Base-by-base conservation (phyloP, 1,140 invertebrate species). In the Belonocnema kinseyi region DNA sequence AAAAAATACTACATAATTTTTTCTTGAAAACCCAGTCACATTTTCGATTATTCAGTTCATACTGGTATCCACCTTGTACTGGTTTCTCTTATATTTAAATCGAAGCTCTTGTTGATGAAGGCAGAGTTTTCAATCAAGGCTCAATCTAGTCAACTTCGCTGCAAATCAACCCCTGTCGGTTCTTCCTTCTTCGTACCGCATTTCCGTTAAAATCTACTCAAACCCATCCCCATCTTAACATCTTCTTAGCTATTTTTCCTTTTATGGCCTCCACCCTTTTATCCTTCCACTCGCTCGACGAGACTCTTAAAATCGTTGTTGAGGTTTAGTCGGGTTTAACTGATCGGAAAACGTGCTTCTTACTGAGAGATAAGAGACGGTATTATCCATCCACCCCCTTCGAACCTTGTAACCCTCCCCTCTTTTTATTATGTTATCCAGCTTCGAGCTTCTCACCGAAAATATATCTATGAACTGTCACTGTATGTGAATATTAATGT, bases 101-200 rank as follows among this genome's bases (percentile, higher is more conserved):
- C 84, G 85, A 88, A 85, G 75, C 82, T 78, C 81, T 73, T 81
- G 77, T 76, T 79, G 85, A 86, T 84, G 66, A 75, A 75, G 82
- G 87, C 86, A 66, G 82, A 86, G 82, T 88, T 88, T 88, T 88
- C 87, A 88, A 88, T 88, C 87, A 87, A 81, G 79, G 73, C 83
- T 88, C 86, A 88, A 88, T 88, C 86, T 85, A 86, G 83, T 82
- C 82, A 80, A 85, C 77, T 79, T 75, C 73, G 17, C 77, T 77
- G 73, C 13, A 40, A 66, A 66, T 66, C 58, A 66, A 66, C 58
- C 58, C 56, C 61, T 72, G 21, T 19, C 54, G 19, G 26, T 70
- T 56, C 51, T 70, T 66, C 21, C 58, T 66, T 33, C 26, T 66
- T 40, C 58, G 58, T 58, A 17, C 19, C 73, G n/a, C 54, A 71